phyloP scores from a whole-genome alignment of 2,797 vertebrate species.

The Rhabdomys pumilio region DNA sequence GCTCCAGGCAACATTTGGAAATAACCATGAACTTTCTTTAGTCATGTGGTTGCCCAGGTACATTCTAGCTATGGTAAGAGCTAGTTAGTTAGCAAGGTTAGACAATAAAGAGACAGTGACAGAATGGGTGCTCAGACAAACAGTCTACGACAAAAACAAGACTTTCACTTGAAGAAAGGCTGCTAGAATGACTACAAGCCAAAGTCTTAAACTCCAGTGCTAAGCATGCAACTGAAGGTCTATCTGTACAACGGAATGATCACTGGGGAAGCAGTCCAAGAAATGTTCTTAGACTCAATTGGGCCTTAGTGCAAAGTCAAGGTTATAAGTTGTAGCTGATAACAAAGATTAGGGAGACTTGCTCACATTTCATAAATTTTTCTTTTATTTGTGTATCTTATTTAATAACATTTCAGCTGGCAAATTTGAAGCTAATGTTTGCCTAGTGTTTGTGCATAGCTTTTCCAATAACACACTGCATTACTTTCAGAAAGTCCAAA shows the following conservation, averaged over 20 bases:
- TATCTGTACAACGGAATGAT: conserved; percentile 33
- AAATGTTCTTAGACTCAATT: not conserved
- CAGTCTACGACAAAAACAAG: conserved; percentile 23
- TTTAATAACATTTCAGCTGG: conserved; percentile 51
- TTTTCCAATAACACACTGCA: conserved; percentile 34
- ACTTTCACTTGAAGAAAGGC: conserved; percentile 16
- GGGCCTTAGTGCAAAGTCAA: conserved; percentile 44
- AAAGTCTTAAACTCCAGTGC: conserved; percentile 15
- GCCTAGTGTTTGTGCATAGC: conserved; percentile 24
- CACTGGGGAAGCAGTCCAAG: not conserved
- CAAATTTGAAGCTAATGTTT: conserved; percentile 46
- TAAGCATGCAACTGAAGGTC: not conserved
- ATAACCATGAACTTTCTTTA: not conserved
- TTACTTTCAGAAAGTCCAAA: conserved; percentile 48
- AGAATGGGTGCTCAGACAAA: not conserved
- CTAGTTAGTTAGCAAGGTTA: not conserved
- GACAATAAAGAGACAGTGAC: not conserved
- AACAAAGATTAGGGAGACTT: conserved; percentile 53
- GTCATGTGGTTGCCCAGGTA: not conserved
- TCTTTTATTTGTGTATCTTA: conserved; percentile 40
- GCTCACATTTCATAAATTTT: conserved; percentile 46
- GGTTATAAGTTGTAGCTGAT: not conserved
- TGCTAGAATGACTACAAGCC: not conserved
- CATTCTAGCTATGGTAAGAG: conserved; percentile 6
- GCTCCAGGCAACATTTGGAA: not conserved